A percentile compares a stretch with the other conserved stretches of the same genome.
Conservation (phyloP, 2,113 vertebrate species). For the Dromas ardeola region DNA sequence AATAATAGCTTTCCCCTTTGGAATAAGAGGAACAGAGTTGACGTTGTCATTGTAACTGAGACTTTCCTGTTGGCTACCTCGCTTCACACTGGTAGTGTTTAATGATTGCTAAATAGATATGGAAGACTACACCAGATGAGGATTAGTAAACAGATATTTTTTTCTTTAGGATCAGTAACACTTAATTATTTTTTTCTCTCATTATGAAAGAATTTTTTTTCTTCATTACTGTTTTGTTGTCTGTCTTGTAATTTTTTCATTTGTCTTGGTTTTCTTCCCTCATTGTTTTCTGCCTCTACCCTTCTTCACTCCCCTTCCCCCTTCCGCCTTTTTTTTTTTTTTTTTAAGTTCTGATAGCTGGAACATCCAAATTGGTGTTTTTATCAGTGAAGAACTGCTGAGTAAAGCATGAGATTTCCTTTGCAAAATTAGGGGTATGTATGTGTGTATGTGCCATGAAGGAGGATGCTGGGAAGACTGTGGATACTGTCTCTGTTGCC, state of each 20-base stretch:
- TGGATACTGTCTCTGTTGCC: background rate
- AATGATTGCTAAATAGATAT: background rate
- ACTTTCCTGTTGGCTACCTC: background rate
- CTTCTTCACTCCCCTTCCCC: rapidly evolving
- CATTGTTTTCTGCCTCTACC: background rate
- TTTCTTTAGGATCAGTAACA: background rate
- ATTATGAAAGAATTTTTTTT: background rate
- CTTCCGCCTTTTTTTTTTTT: background rate
- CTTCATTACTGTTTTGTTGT: background rate
- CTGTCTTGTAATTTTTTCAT: background rate
- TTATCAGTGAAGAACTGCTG: background rate
- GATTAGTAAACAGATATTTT: background rate
- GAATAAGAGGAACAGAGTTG: background rate
- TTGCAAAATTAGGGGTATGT: background rate
- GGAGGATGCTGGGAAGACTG: background rate
- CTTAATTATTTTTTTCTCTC: background rate
- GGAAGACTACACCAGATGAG: background rate
- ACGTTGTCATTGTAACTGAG: background rate
- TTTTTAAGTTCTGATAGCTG: background rate
- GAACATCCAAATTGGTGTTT: background rate
- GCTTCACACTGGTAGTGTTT: background rate
- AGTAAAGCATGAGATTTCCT: background rate
- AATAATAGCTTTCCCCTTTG: background rate
- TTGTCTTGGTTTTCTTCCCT: background rate
- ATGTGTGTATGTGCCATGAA: background rate